Evolutionary conservation across 2,113 vertebrate genomes (phyloP).

Genomic region (Echinops telfairi): DNA sequence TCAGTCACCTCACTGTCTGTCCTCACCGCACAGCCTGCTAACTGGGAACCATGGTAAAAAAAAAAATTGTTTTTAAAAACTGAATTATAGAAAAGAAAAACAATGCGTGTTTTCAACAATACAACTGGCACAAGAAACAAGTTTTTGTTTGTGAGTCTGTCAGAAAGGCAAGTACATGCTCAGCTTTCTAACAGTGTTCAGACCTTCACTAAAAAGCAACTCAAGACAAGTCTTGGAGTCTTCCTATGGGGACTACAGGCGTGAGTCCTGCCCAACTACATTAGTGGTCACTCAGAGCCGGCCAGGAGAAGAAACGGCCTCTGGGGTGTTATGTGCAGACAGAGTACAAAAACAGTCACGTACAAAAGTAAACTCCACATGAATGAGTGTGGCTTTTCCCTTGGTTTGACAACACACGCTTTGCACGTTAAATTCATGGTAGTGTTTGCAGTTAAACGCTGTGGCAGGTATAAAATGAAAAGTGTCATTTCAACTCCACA

Average conservation of each 20-base stretch:
- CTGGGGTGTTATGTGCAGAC: conserved; percentile 87
- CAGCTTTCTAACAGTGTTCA: conserved; percentile 90
- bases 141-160: conserved; percentile 71
- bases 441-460: conserved; percentile 85
- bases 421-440: conserved; percentile 84
- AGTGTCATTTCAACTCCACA: conserved; percentile 86
- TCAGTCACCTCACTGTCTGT: conserved; percentile 78
- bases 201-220: conserved; percentile 80
- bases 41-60: conserved; percentile 73
- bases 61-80: not conserved
- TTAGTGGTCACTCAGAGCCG: conserved; percentile 88
- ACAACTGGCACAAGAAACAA: conserved; percentile 86
- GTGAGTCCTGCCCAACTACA: conserved; percentile 85
- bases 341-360: conserved; percentile 86
- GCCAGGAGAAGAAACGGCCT: conserved; percentile 82
- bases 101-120: conserved; percentile 75
- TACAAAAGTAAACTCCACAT: conserved; percentile 89
- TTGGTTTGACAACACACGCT: conserved; percentile 87
- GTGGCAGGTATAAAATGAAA: conserved; percentile 84
- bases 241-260: conserved; percentile 70
- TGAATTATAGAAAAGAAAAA: conserved; percentile 69
- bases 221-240: conserved; percentile 81
- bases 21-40: conserved; percentile 66
- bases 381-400: conserved; percentile 88
- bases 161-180: conserved; percentile 87